These are phyloP conservation scores for Fopius arisanus DNA, from an alignment of 1,140 invertebrate genomes.

Conservation along the genomic window DNA sequence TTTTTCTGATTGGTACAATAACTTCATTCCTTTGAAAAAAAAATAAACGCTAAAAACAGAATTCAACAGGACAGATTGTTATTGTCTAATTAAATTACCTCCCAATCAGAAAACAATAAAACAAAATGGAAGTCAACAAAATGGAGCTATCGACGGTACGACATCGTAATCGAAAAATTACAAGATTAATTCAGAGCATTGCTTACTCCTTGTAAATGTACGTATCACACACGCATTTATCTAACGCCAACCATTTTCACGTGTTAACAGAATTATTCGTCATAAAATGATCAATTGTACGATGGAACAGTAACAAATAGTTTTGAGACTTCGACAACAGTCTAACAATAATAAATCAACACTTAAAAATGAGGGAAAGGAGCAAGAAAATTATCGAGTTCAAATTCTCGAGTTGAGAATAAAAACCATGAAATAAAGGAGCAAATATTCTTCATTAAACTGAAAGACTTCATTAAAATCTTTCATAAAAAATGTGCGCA, in stretches of 20 bases:
- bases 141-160: neutral
- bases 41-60: neutral
- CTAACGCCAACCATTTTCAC: neutral
- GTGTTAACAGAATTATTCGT: neutral
- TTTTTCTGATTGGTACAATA: no score
- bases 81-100: neutral
- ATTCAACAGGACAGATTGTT: conserved; percentile 4
- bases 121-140: neutral
- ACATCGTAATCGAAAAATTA: neutral
- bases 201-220: neutral
- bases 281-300: neutral
- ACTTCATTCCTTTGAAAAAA: no score
- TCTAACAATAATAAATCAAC: neutral
- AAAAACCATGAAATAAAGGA: neutral
- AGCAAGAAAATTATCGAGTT: no score
- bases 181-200: neutral
- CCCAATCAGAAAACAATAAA: neutral
- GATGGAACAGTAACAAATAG: neutral
- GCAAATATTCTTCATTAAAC: neutral
- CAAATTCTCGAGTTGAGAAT: neutral
- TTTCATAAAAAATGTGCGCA: neutral
- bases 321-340: neutral
- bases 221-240: neutral
- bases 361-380: neutral
- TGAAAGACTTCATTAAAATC: neutral